Conservation (phyloP, 1,140 invertebrate species). For the Trissolcus basalis region DNA sequence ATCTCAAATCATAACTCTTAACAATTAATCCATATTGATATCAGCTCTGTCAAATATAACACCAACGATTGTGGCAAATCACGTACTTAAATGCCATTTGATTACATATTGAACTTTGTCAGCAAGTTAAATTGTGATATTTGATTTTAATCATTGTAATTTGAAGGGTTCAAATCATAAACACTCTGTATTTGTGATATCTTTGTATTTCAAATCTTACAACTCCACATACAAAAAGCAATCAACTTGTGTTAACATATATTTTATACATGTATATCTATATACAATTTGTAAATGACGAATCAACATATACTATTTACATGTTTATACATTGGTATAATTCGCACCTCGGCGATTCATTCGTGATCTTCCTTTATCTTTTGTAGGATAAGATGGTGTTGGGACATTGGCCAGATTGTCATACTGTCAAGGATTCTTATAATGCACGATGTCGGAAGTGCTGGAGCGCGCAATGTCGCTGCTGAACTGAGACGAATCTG, state of each 20-base stretch:
- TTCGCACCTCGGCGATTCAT: conserved; percentile 35
- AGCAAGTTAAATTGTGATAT: too few relatives aligned
- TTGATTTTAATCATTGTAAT: too few relatives aligned
- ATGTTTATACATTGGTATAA: conserved; percentile 46
- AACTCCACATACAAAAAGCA: not conserved
- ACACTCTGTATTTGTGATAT: too few relatives aligned
- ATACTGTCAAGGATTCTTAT: conserved; percentile 67
- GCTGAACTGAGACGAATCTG: conserved; percentile 65
- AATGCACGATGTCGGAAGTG: conserved; percentile 66
- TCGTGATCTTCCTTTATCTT: conserved; percentile 47
- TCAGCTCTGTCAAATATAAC: too few relatives aligned
- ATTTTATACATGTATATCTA: not conserved
- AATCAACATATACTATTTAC: conserved; percentile 32
- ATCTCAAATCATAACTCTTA: too few relatives aligned
- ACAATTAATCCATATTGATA: too few relatives aligned
- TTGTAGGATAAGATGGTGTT: conserved; percentile 19
- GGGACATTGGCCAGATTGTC: conserved; percentile 33
- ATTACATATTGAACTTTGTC: too few relatives aligned
- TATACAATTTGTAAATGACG: conserved; percentile 4
- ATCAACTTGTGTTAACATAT: not conserved
- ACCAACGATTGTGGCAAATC: too few relatives aligned
- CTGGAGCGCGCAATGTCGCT: conserved; percentile 62
- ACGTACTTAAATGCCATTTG: too few relatives aligned
- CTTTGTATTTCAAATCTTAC: too few relatives aligned
- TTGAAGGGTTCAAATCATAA: too few relatives aligned